Evolutionary conservation across 2,888 invertebrate genomes (phyloP), one percentile per base, ranked within the genome.

Genomic region (Nomada fabriciana): DNA sequence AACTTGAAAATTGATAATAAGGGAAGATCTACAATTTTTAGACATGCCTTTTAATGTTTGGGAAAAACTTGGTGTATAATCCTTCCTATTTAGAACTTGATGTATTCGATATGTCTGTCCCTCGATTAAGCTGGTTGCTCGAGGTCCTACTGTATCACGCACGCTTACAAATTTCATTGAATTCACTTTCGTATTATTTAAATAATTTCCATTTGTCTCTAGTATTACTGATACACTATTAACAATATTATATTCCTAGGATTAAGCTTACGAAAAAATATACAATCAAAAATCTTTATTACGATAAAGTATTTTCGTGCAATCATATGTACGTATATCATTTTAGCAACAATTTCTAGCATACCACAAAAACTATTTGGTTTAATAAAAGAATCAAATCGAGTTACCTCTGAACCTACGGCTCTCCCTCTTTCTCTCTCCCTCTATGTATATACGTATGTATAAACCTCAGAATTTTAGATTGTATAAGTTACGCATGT

Each of bases 381-480:
- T 75, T 68, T 5, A 15, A 43, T 43, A 50, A 36, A 25, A 29
- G n/a, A 61, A 60, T 57, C 25, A 53, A 55, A 43, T 55, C 1
- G 11, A 43, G 15, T 76, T 20, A 18, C 18, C 5, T 10, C 2
- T 64, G 36, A 50, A 42, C 47, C 42, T 52, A 43, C 10, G n/a
- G 52, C n/a, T 2, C 36, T 50, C 25, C 25, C 25, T 25, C 25
- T 29, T 7, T 7, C 29, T 36, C 29, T 36, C 29, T 36, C 29
- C 36, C 5, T 36, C 36, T 36, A 36, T 36, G 36, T 36, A 36
- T 36, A 36, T 36, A 36, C 36, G 36, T 36, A 68, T 29, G 29
- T 70, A 47, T 15, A 50, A 29, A 52, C n/a, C 61, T 76, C 11
- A 20, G 18, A 43, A 53, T 18, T 68, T 52, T 25, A 61, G n/a